Percentiles rank a stretch among this genome's conserved stretches.
These are phyloP conservation scores for Shargacucullia verbasci DNA, from an alignment of 2,888 invertebrate species.

Conservation along the genomic window DNA sequence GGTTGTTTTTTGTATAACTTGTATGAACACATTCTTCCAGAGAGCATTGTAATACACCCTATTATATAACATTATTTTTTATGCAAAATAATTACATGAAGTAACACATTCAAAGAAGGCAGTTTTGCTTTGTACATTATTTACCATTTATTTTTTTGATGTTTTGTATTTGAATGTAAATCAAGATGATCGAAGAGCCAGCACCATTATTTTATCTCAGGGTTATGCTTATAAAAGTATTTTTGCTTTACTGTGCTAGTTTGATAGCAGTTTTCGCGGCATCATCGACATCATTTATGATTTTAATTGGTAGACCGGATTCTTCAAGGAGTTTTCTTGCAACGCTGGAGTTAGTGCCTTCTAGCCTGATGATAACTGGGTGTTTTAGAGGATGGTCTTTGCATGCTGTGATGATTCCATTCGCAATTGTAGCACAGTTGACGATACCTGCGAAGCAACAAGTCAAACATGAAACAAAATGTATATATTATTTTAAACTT, in stretches of 20 bases:
- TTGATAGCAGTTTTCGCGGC: conserved; percentile 96
- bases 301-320: conserved; percentile 95
- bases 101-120: too few relatives aligned
- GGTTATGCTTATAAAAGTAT: neutral
- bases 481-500: too few relatives aligned
- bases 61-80: too few relatives aligned
- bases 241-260: conserved; percentile 61
- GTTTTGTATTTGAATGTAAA: conserved; percentile 45
- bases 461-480: neutral
- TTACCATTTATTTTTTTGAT: neutral
- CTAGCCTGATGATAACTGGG: conserved; percentile 97
- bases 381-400: conserved; percentile 93
- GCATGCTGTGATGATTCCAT: conserved; percentile 97
- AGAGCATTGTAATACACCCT: too few relatives aligned
- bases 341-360: conserved; percentile 97
- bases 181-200: conserved; percentile 34
- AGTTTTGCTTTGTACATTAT: too few relatives aligned
- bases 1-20: too few relatives aligned
- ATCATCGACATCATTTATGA: conserved; percentile 96
- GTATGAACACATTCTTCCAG: too few relatives aligned
- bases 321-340: conserved; percentile 95
- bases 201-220: conserved; percentile 5
- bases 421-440: conserved; percentile 98
- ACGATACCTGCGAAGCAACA: conserved; percentile 93
- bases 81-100: too few relatives aligned